phyloP scores from a whole-genome alignment of 2,113 vertebrate genomes.

The Rhynchomys soricoides region DNA sequence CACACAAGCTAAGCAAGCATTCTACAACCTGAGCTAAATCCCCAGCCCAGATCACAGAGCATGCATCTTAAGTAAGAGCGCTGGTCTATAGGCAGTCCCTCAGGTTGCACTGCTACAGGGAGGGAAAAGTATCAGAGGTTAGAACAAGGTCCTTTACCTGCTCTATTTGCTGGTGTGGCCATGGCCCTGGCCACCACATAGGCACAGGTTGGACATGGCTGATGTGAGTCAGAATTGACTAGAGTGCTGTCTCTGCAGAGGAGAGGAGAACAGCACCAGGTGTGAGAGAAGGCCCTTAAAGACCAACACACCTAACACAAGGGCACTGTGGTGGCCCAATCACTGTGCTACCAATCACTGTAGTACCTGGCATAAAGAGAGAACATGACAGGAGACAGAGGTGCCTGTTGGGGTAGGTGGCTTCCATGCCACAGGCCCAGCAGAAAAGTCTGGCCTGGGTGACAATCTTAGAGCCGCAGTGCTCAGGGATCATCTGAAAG shows the following conservation, averaged over 20 bases:
- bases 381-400: not conserved
- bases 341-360: no score
- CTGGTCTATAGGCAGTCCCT: not conserved
- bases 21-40: not conserved
- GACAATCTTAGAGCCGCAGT: no score
- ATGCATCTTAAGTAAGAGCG: not conserved
- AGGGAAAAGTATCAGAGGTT: no score
- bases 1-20: not conserved
- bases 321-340: not conserved
- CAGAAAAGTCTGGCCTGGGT: not conserved
- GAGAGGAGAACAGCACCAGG: fast-evolving
- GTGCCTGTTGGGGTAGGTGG: not conserved
- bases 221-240: not conserved
- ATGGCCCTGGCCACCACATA: no score
- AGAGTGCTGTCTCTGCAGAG: not conserved
- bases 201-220: not conserved
- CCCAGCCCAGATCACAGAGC: not conserved
- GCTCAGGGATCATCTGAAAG: not conserved
- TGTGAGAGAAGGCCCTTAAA: not conserved
- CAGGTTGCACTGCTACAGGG: no score
- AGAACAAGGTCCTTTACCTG: not conserved
- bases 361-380: not conserved
- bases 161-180: not conserved
- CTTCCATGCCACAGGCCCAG: not conserved
- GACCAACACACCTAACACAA: not conserved